Percentiles rank a stretch among this genome's conserved stretches.
phyloP scores from a whole-genome alignment of 2,797 vertebrate species.

The Periparus ater region DNA sequence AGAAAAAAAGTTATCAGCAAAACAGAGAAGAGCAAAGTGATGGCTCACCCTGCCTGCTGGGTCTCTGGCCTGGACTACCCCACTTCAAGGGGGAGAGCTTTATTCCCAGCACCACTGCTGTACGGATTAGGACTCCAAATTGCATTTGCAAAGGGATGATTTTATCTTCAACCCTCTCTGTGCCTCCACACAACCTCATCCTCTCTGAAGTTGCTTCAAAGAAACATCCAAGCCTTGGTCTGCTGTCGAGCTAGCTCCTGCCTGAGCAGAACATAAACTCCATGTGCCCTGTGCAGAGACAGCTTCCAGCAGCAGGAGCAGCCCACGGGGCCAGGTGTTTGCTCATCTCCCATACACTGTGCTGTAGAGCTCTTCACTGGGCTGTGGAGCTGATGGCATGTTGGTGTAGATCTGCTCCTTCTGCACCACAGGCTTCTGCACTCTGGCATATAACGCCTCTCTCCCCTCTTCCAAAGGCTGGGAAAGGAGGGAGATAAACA shows the following conservation, averaged over 20 bases:
- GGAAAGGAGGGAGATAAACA: neutral
- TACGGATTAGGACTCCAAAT: neutral
- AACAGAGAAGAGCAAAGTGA: neutral
- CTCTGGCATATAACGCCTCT: fast-evolving
- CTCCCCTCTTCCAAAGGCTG: neutral
- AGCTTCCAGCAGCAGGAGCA: neutral
- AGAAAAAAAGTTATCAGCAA: neutral
- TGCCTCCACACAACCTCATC: neutral
- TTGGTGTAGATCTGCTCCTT: neutral
- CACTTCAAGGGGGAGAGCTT: neutral
- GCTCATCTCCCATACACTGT: neutral
- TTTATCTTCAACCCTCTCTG: fast-evolving
- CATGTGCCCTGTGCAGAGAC: neutral
- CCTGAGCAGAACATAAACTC: neutral
- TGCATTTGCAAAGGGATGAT: neutral
- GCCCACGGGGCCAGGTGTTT: fast-evolving
- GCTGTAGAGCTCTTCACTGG: neutral
- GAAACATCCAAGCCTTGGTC: fast-evolving
- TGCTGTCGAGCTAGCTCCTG: neutral
- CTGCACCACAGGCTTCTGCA: fast-evolving
- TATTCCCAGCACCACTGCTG: neutral
- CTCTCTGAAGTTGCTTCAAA: neutral
- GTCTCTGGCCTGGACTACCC: neutral
- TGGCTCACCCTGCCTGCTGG: fast-evolving
- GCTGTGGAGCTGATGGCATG: fast-evolving